A percentile compares a stretch with the other conserved stretches of the same genome.
Evolutionary conservation across 2,888 invertebrate genomes (phyloP).

Genomic region (Steinernema scapterisci): DNA sequence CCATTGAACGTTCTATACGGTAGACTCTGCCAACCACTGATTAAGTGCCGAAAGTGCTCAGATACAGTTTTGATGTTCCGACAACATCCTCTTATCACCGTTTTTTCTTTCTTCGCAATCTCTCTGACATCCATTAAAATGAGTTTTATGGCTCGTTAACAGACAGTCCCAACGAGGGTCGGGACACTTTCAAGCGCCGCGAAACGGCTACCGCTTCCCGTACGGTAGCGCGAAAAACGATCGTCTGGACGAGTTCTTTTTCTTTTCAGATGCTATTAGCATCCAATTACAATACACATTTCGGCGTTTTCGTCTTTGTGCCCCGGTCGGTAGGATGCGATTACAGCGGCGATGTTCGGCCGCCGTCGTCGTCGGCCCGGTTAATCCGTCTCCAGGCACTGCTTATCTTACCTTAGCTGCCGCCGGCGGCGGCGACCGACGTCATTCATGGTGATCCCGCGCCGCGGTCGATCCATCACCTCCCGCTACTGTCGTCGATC

Average conservation of each 20-base stretch:
- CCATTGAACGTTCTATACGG: no score
- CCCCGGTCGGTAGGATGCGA: slow-evolving; percentile 22
- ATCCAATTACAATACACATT: slow-evolving; percentile 31
- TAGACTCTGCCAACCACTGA: no score
- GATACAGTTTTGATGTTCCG: no score
- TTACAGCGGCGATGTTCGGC: slow-evolving; percentile 1
- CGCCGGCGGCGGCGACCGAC: not conserved
- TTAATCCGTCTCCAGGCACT: not conserved
- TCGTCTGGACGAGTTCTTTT: slow-evolving; percentile 6
- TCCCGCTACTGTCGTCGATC: not conserved
- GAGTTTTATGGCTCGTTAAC: not conserved
- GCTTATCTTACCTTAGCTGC: slow-evolving; percentile 20
- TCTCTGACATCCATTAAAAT: not conserved
- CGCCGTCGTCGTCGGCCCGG: slow-evolving; percentile 19
- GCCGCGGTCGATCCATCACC: slow-evolving; percentile 13
- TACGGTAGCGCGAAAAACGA: slow-evolving; percentile 5
- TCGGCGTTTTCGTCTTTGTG: slow-evolving; percentile 11
- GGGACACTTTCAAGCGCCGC: slow-evolving; percentile 11
- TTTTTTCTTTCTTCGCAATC: no score
- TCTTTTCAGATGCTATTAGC: slow-evolving; percentile 29
- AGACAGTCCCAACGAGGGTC: not conserved
- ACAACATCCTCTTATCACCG: no score
- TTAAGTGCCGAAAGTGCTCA: no score
- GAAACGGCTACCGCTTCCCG: not conserved
- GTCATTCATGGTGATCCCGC: not conserved